Conservation (phyloP, 2,888 invertebrate species). For the Nemotelus nigrinus region DNA sequence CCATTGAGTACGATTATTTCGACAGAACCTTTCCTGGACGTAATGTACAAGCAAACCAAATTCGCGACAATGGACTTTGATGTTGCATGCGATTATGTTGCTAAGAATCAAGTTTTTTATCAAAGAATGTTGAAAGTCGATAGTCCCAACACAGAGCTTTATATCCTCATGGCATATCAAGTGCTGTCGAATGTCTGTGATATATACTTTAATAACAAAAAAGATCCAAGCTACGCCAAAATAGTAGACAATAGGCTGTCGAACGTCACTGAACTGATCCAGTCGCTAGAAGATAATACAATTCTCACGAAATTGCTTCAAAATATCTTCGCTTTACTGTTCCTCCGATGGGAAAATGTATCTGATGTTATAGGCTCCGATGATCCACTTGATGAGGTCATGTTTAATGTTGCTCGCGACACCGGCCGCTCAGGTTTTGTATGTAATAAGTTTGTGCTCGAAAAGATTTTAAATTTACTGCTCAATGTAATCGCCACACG, state of each 20-base stretch:
- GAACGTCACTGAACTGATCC: slow-evolving; percentile 56
- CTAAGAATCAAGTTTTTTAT: slow-evolving; percentile 54
- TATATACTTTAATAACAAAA: slow-evolving; percentile 56
- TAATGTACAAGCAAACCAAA: slow-evolving; percentile 49
- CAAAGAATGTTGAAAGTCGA: slow-evolving; percentile 48
- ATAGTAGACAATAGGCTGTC: slow-evolving; percentile 55
- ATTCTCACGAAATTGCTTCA: slow-evolving; percentile 59
- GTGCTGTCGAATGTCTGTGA: slow-evolving; percentile 58
- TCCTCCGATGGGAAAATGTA: slow-evolving; percentile 62
- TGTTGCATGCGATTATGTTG: slow-evolving; percentile 56
- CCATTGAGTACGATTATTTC: slow-evolving; percentile 21
- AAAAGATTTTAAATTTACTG: slow-evolving; percentile 58
- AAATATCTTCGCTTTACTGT: slow-evolving; percentile 60
- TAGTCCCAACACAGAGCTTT: slow-evolving; percentile 56
- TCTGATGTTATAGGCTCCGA: slow-evolving; percentile 20
- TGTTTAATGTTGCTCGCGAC: neutral
- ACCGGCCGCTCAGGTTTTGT: slow-evolving; percentile 56
- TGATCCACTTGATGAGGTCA: slow-evolving; percentile 38
- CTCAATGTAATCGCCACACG: slow-evolving; percentile 60
- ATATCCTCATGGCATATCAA: slow-evolving; percentile 59
- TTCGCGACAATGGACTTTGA: slow-evolving; percentile 55
- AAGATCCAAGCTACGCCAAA: slow-evolving; percentile 43
- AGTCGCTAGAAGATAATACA: slow-evolving; percentile 58
- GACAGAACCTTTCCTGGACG: slow-evolving; percentile 22
- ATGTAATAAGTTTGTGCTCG: slow-evolving; percentile 56